Percentiles rank a stretch among this genome's conserved stretches.
Evolutionary conservation across 2,888 invertebrate species (phyloP).

Genomic region (Cryptus viduatorius): DNA sequence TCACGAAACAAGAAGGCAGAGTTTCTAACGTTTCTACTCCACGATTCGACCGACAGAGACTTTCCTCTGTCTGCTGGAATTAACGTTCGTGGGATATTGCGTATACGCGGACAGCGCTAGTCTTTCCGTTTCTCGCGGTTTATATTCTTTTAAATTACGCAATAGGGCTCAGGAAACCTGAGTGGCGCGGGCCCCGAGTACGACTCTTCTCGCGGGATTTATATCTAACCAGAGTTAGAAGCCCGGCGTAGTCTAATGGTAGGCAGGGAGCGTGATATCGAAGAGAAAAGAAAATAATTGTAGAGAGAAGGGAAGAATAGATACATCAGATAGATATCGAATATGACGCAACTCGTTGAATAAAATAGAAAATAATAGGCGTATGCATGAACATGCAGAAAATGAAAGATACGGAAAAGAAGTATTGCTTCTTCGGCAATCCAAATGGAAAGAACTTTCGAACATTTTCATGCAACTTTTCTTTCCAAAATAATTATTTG

Average conservation of each 20-base stretch:
- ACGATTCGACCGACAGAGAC: constrained; percentile 48
- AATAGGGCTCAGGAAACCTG: constrained; percentile 57
- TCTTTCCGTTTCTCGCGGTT: constrained; percentile 68
- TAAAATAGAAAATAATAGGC: neutral
- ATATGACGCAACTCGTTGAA: constrained; percentile 3
- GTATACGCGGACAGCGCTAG: constrained; percentile 45
- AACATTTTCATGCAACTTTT: neutral
- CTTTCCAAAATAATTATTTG: neutral
- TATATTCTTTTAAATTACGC: constrained; percentile 58
- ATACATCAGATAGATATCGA: constrained; percentile 15
- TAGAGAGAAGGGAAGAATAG: constrained; percentile 22
- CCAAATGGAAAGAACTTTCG: neutral
- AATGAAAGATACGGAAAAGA: neutral
- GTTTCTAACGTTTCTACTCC: constrained; percentile 44
- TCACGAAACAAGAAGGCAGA: constrained; percentile 43
- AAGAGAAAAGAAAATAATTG: constrained; percentile 22
- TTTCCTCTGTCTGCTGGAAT: constrained; percentile 57
- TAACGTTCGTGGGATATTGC: constrained; percentile 64
- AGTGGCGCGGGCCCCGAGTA: constrained; percentile 36
- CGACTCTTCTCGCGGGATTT: constrained; percentile 41
- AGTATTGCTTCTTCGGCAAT: neutral
- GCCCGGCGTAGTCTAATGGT: neutral
- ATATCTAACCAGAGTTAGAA: constrained; percentile 15
- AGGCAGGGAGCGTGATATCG: neutral
- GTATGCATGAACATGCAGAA: neutral